Evolutionary conservation across 2,888 invertebrate genomes (phyloP), one percentile per base, ranked within the genome.

Genomic region (Tenthredo notha): DNA sequence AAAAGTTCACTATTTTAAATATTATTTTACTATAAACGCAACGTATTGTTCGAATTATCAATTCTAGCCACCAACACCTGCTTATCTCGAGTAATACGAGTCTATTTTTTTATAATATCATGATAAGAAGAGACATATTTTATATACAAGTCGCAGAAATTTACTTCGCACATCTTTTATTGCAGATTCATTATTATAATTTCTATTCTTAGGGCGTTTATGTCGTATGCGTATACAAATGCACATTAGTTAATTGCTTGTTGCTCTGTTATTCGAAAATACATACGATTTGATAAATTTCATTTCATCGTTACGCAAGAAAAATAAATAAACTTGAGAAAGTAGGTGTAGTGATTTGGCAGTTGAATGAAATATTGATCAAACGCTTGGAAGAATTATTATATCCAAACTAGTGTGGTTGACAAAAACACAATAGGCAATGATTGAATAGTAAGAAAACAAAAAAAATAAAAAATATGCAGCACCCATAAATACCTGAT

Each of bases 31-130:
- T 74, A 33, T 29, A 29, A 29, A 67, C 21, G 21, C 40, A 40
- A 74, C 21, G 0, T 47, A 25, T 75, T 21, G 75, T 25, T 70
- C 7, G 47, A 47, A n/a, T 47, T 33, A 77, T 54, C 9, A 47
- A 47, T 29, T 77, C n/a, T 40, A 80, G 58, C 80, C 58, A 29
- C 58, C 37, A 37, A n/a, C 83, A 67, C 70, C 83, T 83, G 83
- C 83, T 83, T 83, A 80, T 80, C 80, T 80, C 80, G 61, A 80
- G 83, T 80, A 80, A 67, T n/a, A 83, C 67, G 33, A 83, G 67
- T 83, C 70, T 83, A 83, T 83, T 83, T 83, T 83, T 83, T 83
- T 83, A 80, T 83, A 47, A 47, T 47, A 47, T 47, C 0, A 83
- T 47, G n/a, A 83, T 61, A 25, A 43, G 83, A 83, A 70, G 54